Percentiles rank a stretch among this genome's conserved stretches.
Evolutionary conservation across 2,888 invertebrate genomes (phyloP).

Genomic region (Terebella lapidaria): DNA sequence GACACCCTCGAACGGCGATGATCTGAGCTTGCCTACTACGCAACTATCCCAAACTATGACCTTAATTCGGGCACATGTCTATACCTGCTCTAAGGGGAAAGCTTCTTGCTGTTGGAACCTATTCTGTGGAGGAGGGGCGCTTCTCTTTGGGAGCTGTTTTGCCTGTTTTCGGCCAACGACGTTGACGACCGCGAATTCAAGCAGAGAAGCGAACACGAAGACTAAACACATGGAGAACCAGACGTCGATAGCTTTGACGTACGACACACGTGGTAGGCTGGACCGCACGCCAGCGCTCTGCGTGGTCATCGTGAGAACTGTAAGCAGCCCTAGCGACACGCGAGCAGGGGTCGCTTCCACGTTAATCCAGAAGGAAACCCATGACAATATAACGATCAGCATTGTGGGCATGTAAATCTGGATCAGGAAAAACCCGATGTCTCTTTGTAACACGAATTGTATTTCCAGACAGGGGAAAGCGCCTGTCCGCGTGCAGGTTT

Average conservation of each 20-base stretch:
- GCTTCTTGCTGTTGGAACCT: no score
- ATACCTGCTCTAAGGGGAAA: no score
- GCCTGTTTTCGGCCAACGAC: conserved; percentile 27
- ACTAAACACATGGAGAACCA: conserved; percentile 33
- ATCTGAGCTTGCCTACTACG: no score
- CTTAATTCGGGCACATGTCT: no score
- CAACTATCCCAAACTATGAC: no score
- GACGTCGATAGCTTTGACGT: conserved; percentile 80
- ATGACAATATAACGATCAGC: conserved; percentile 82
- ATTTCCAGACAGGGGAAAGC: conserved; percentile 26
- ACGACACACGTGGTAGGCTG: conserved; percentile 81
- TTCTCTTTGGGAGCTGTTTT: no score
- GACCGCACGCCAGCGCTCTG: conserved; percentile 89
- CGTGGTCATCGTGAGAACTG: conserved; percentile 69
- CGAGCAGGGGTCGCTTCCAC: conserved; percentile 80
- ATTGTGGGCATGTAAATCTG: conserved; percentile 26
- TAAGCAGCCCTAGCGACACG: conserved; percentile 81
- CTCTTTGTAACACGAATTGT: conserved; percentile 23
- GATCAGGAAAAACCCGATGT: conserved; percentile 27
- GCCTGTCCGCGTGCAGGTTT: no score
- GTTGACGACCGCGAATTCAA: conserved; percentile 34
- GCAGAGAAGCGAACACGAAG: conserved; percentile 30
- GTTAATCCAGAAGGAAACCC: conserved; percentile 92
- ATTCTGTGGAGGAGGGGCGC: no score
- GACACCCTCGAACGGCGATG: no score